A percentile compares a stretch with the other conserved stretches of the same genome.
Evolutionary conservation across 2,113 vertebrate genomes (phyloP).

Genomic region (Tiliqua scincoides): DNA sequence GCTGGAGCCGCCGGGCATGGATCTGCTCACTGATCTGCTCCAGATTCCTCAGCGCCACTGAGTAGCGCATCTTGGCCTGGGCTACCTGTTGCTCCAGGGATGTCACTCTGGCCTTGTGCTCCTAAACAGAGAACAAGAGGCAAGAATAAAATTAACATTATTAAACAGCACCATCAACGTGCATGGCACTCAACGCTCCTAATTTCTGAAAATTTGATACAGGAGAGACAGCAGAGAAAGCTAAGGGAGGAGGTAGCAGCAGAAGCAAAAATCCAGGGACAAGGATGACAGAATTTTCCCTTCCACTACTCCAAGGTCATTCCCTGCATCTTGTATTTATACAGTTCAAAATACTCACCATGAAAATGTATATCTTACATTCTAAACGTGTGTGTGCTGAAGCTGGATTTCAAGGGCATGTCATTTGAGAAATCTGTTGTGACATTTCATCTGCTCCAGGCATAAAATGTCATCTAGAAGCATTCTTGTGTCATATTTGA

Average conservation of each 20-base stretch:
- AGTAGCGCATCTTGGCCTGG: slow-evolving; percentile 88
- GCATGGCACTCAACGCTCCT: too few species aligned
- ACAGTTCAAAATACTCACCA: neutral
- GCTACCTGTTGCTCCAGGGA: slow-evolving; percentile 82
- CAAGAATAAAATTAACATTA: too few species aligned
- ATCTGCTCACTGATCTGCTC: slow-evolving; percentile 95
- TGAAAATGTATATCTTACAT: neutral
- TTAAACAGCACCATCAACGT: neutral
- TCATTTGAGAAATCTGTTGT: neutral
- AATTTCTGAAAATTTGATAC: too few species aligned
- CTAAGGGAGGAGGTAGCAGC: too few species aligned
- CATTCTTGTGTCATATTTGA: neutral
- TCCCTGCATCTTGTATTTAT: neutral
- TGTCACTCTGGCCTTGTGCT: slow-evolving; percentile 88
- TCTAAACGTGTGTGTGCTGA: neutral
- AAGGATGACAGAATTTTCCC: too few species aligned
- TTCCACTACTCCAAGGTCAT: neutral
- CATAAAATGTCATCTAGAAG: neutral
- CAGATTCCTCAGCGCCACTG: slow-evolving; percentile 87
- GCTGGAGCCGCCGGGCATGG: slow-evolving; percentile 77
- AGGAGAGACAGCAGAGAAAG: too few species aligned
- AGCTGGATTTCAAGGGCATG: neutral
- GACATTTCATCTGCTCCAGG: neutral
- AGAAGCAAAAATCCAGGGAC: too few species aligned
- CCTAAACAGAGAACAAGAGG: slow-evolving; percentile 69